Conservation (phyloP, 2,888 invertebrate genomes). For the Elysia crispata region DNA sequence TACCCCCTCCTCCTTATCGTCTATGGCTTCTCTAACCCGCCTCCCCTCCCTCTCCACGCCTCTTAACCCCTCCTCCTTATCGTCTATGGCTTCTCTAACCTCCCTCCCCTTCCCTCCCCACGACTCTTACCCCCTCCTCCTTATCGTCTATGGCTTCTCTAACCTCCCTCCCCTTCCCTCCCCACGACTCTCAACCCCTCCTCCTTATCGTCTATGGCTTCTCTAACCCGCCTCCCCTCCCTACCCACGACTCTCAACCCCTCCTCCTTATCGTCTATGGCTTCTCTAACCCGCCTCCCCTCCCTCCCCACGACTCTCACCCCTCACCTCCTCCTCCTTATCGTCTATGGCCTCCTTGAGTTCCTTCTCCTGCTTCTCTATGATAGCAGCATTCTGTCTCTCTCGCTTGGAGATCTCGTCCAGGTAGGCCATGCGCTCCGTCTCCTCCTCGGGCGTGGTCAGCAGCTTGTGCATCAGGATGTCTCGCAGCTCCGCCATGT, state of each 20-base stretch:
- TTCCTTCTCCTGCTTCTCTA: conserved; percentile 75
- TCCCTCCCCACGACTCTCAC: too few relatives aligned
- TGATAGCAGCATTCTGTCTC: conserved; percentile 72
- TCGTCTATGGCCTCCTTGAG: conserved; percentile 72
- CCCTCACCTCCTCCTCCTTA: conserved; percentile 74
- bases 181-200: too few relatives aligned
- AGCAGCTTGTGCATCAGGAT: conserved; percentile 74
- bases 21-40: too few relatives aligned
- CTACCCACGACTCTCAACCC: conserved; percentile 50
- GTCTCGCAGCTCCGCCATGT: conserved; percentile 72
- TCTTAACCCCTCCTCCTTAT: conserved; percentile 66
- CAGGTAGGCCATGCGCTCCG: conserved; percentile 73
- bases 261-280: too few relatives aligned
- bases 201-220: too few relatives aligned
- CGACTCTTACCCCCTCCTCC: too few relatives aligned
- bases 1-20: conserved; percentile 60
- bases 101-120: conserved; percentile 75
- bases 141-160: too few relatives aligned
- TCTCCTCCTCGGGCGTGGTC: conserved; percentile 76
- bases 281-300: too few relatives aligned
- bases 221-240: conserved; percentile 72
- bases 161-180: too few relatives aligned
- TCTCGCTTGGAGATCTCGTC: conserved; percentile 73
- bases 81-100: conserved; percentile 71
- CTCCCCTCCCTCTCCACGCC: too few relatives aligned